Conservation (phyloP, 2,888 invertebrate species). For the Megastigmus dorsalis region DNA sequence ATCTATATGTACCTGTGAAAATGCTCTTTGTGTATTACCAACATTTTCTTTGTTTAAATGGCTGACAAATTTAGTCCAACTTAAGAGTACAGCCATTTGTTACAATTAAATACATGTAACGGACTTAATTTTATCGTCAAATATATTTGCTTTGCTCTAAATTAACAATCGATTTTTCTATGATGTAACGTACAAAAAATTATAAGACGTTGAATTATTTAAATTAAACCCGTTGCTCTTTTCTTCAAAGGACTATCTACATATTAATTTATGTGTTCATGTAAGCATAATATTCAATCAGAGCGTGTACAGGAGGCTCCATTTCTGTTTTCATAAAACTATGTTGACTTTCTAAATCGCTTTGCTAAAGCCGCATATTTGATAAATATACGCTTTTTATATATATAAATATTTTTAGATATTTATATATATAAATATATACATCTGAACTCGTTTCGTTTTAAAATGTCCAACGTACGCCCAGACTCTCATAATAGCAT, state of each 20-base stretch:
- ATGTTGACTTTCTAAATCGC: conserved; percentile 46
- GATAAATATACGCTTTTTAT: conserved; percentile 50
- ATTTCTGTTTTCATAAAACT: conserved; percentile 63
- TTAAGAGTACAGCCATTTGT: conserved; percentile 51
- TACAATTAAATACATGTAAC: conserved; percentile 57
- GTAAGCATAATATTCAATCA: conserved; percentile 64
- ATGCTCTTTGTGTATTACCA: conserved; percentile 69
- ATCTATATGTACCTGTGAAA: conserved; percentile 65
- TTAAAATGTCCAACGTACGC: conserved; percentile 38
- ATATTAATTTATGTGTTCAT: conserved; percentile 63
- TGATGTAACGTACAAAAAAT: conserved; percentile 71
- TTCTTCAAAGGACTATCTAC: conserved; percentile 68
- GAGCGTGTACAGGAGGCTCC: conserved; percentile 58
- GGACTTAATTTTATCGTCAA: conserved; percentile 59
- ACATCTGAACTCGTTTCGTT: conserved; percentile 37
- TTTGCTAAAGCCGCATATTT: conserved; percentile 33
- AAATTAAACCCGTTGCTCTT: conserved; percentile 69
- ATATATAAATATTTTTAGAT: conserved; percentile 59
- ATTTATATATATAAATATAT: conserved; percentile 64
- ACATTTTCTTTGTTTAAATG: conserved; percentile 66
- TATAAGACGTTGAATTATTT: conserved; percentile 68
- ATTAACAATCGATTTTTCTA: conserved; percentile 65
- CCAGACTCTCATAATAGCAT: conserved; percentile 13
- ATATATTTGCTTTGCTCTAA: conserved; percentile 65
- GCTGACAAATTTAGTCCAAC: conserved; percentile 61